Conservation (phyloP, 2,113 vertebrate genomes). For the Chionomys nivalis region DNA sequence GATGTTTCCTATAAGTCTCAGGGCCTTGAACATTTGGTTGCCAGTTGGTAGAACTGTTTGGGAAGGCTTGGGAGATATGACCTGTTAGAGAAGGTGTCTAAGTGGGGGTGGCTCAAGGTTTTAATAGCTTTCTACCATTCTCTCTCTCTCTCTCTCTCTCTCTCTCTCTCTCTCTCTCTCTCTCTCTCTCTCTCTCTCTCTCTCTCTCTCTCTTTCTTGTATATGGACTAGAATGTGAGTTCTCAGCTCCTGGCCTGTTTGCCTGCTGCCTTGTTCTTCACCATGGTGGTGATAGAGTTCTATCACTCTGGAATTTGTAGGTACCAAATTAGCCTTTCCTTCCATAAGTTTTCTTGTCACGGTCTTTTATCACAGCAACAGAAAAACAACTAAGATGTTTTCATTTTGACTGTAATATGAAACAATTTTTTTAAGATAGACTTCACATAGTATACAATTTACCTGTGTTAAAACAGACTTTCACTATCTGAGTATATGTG, state of each 20-base stretch:
- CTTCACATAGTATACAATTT: background rate
- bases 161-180: too few species aligned
- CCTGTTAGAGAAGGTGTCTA: background rate
- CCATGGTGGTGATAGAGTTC: background rate
- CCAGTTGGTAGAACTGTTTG: background rate
- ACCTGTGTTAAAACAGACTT: background rate
- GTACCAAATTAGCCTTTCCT: background rate
- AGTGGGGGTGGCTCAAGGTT: background rate
- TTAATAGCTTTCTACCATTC: too few species aligned
- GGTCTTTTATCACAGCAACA: background rate
- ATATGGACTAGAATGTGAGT: background rate
- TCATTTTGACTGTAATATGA: conserved; percentile 9
- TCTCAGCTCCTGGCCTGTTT: background rate
- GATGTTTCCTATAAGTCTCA: background rate
- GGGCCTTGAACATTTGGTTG: background rate
- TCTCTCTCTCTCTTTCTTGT: background rate
- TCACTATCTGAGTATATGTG: background rate
- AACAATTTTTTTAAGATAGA: background rate
- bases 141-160: background rate
- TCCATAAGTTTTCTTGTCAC: background rate
- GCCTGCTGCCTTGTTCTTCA: background rate
- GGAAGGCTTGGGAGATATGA: background rate
- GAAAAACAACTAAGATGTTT: background rate
- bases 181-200: too few species aligned
- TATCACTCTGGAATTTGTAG: background rate